Percentiles rank a stretch among this genome's conserved stretches.
Conservation (phyloP, 1,140 invertebrate species). For the Bombus cullumanus region DNA sequence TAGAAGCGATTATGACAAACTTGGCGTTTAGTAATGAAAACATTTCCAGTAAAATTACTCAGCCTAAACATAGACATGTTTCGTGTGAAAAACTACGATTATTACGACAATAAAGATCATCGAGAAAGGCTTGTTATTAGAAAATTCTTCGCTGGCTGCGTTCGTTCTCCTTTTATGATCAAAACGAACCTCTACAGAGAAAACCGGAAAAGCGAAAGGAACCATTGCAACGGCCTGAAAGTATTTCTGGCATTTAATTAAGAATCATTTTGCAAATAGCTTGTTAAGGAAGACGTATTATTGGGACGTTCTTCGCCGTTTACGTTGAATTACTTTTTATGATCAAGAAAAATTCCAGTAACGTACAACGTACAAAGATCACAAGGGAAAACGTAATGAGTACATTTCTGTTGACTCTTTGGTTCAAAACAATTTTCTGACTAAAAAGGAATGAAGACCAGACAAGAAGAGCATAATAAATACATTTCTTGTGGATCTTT, state of each 20-base stretch:
- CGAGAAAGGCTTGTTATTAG: conserved; percentile 19
- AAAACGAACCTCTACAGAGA: conserved; percentile 21
- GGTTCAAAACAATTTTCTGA: too few species aligned
- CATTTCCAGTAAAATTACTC: background rate
- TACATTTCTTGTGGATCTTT: too few species aligned
- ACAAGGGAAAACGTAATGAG: too few species aligned
- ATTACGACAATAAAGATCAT: conserved; percentile 2
- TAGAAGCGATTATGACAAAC: too few species aligned
- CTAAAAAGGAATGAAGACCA: too few species aligned
- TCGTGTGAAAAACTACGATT: background rate
- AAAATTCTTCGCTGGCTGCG: conserved; percentile 18
- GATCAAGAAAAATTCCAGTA: too few species aligned
- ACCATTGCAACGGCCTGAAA: conserved; percentile 39
- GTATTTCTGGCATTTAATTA: conserved; percentile 58
- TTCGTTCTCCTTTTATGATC: conserved; percentile 41
- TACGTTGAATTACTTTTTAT: background rate
- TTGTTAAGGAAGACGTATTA: conserved; percentile 54
- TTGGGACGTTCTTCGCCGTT: conserved; percentile 39
- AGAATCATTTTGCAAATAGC: conserved; percentile 47
- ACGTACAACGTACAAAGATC: too few species aligned
- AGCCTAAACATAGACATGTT: background rate
- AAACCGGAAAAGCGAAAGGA: conserved; percentile 66
- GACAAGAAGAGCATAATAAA: too few species aligned
- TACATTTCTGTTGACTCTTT: too few species aligned
- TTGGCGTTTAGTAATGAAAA: background rate